Conservation (phyloP, 2,113 vertebrate species). For the Zonotrichia leucophrys region DNA sequence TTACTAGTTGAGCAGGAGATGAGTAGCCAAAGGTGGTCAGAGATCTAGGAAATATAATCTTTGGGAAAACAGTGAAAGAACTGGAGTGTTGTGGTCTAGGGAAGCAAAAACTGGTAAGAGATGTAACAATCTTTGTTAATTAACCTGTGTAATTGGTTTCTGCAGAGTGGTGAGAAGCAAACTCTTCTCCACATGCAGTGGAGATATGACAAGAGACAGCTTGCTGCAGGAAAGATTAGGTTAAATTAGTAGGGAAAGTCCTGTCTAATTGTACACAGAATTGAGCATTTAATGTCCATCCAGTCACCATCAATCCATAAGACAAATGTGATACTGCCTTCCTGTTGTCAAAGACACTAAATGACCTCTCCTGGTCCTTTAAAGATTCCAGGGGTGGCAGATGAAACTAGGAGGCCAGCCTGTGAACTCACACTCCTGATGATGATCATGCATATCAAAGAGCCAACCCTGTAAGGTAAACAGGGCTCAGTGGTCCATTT, state of each 20-base stretch:
- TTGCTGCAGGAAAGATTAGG: background rate
- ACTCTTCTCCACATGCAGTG: background rate
- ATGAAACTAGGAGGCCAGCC: background rate
- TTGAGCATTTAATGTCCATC: background rate
- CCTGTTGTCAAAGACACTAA: background rate
- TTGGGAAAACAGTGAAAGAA: background rate
- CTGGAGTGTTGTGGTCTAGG: background rate
- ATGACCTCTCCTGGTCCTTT: background rate
- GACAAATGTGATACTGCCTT: background rate
- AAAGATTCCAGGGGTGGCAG: background rate
- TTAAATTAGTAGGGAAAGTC: background rate
- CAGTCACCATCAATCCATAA: background rate
- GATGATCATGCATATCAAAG: background rate
- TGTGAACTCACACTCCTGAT: background rate
- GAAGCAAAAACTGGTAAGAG: conserved; percentile 2
- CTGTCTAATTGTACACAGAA: background rate
- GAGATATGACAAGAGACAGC: background rate
- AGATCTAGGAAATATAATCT: background rate
- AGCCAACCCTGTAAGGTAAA: background rate
- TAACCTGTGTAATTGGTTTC: background rate
- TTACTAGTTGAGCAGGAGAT: background rate
- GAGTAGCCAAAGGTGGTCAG: background rate
- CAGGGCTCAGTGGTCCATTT: background rate
- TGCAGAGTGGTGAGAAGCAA: background rate
- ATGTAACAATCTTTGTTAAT: background rate